Evolutionary conservation across 2,113 vertebrate species (phyloP), one percentile per base, ranked within the genome.

Genomic region (Pachyramphus minor): DNA sequence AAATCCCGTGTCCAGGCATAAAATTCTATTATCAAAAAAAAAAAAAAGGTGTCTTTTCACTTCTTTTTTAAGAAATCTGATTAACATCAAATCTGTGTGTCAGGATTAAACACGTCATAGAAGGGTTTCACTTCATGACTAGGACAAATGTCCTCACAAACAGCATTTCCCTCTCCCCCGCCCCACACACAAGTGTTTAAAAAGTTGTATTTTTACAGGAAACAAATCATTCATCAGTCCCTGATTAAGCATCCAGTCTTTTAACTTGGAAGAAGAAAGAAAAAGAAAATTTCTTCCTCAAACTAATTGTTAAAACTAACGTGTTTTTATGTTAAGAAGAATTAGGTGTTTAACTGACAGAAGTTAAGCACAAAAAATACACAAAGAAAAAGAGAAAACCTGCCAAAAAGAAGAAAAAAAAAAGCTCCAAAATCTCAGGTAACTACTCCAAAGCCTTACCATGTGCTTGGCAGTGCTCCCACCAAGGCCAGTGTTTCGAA

Each of bases 381-480:
- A 25, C 0, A 0, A 66, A 68, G 12, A 44, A 49, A 68, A 69
- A 25, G 11, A 53, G 39, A 63, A 63, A 63, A 41, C 13, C 58
- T 35, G n/a, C 58, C 58, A 5, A 55, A 17, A 19, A 39, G 31
- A 14, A 52, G 24, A 86, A 33, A 9, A 53, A 11, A n/a, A 14
- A 47, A 21, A 86, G 35, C 41, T 74, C n/a, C 11, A 49, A 47
- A 77, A 50, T 6, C 30, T 6, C 53, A 84, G 8, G 0, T 24
- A 62, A 84, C 8, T 49, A 37, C 59, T 53, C 58, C 42, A 87
- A 88, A 72, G 28, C 47, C 98, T 98, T 95, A 99, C 99, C 99
- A 99, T 99, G 86, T 99, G 99, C 75, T 97, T 99, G 76, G 99
- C 99, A 62, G 98, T 87, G 93, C 98, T 98, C 18, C 98, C 99